phyloP scores from a whole-genome alignment of 2,888 invertebrate species.

The Microctonus brassicae region DNA sequence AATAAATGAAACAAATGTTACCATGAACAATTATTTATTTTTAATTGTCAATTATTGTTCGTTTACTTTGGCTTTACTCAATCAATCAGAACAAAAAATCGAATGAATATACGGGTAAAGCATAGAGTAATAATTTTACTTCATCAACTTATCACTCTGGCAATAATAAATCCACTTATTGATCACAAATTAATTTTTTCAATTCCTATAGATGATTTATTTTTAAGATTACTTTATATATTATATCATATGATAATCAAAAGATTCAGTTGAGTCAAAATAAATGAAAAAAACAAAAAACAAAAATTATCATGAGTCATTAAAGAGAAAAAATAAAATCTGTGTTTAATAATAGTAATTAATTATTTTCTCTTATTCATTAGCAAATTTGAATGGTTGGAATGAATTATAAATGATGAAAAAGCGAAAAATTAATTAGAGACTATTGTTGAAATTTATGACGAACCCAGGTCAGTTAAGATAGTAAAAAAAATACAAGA shows the following conservation, averaged over 20 bases:
- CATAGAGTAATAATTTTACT: not conserved
- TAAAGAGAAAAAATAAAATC: not conserved
- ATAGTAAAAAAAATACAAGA: conserved; percentile 24
- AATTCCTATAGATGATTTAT: conserved; percentile 58
- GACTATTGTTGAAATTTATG: conserved; percentile 13
- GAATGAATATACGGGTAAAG: not conserved
- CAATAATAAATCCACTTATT: not conserved
- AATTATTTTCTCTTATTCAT: not conserved
- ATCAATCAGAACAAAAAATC: not conserved
- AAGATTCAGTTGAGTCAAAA: conserved; percentile 15
- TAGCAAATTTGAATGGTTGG: conserved; percentile 22
- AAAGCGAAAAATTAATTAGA: not conserved
- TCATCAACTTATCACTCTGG: not conserved
- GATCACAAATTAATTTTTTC: conserved; percentile 18
- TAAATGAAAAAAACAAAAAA: not conserved
- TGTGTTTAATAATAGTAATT: conserved; percentile 17
- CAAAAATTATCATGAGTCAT: conserved; percentile 14
- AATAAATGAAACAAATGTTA: too few relatives aligned
- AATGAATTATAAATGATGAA: conserved; percentile 14
- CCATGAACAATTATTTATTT: too few relatives aligned
- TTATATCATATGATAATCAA: conserved; percentile 37
- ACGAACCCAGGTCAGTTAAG: conserved; percentile 29
- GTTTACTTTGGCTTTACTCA: not conserved
- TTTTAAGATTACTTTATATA: conserved; percentile 62
- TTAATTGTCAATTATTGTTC: not conserved